Percentiles rank a stretch among this genome's conserved stretches.
Evolutionary conservation across 2,888 invertebrate genomes (phyloP).

Genomic region (Melinopterus prodromus): DNA sequence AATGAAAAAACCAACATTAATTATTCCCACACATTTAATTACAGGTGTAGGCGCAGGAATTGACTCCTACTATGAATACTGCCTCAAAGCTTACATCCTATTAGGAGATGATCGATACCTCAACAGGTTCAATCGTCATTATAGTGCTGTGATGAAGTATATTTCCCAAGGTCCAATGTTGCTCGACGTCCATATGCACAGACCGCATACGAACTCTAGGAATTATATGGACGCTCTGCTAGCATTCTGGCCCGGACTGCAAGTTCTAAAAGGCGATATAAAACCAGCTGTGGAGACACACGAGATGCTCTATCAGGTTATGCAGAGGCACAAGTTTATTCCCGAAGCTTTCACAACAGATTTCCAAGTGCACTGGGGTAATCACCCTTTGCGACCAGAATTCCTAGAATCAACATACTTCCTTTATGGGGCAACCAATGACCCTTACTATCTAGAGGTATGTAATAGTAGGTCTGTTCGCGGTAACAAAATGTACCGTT

Average conservation of each 20-base stretch:
- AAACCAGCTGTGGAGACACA: slow-evolving; percentile 98
- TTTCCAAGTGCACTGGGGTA: slow-evolving; percentile 97
- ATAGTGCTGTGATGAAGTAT: slow-evolving; percentile 96
- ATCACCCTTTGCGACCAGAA: slow-evolving; percentile 95
- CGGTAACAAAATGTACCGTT: too few relatives aligned
- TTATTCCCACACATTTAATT: slow-evolving; percentile 53
- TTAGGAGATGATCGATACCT: slow-evolving; percentile 94
- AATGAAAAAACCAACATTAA: too few relatives aligned
- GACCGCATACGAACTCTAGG: slow-evolving; percentile 91
- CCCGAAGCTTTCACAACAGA: slow-evolving; percentile 99
- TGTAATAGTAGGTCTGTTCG: not conserved
- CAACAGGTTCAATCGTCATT: slow-evolving; percentile 93
- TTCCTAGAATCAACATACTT: slow-evolving; percentile 99
- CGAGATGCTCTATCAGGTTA: slow-evolving; percentile 98
- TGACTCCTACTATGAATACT: slow-evolving; percentile 99
- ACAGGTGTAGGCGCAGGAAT: slow-evolving; percentile 95
- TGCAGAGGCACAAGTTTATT: slow-evolving; percentile 96
- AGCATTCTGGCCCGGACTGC: slow-evolving; percentile 98
- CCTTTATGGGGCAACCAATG: slow-evolving; percentile 92
- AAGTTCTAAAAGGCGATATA: slow-evolving; percentile 83
- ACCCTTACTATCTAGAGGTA: slow-evolving; percentile 89
- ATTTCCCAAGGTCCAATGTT: slow-evolving; percentile 95
- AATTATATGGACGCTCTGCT: slow-evolving; percentile 98
- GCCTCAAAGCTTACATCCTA: slow-evolving; percentile 95
- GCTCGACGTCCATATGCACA: slow-evolving; percentile 88